phyloP scores from a whole-genome alignment of 2,888 invertebrate genomes.

The Hemaris fuciformis region DNA sequence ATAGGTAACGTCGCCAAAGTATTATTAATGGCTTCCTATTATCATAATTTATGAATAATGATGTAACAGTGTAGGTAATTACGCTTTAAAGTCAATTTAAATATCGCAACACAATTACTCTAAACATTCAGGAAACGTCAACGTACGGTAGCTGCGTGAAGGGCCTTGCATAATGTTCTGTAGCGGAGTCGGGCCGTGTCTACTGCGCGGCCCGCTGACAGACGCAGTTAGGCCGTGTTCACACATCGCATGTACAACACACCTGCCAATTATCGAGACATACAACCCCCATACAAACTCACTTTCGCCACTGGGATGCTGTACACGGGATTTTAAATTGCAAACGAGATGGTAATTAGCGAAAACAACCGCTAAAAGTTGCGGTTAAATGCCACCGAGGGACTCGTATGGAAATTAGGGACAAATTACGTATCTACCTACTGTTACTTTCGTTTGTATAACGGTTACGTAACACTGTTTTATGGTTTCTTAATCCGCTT shows the following conservation, averaged over 20 bases:
- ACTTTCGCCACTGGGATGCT: constrained; percentile 62
- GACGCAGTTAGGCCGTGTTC: constrained; percentile 50
- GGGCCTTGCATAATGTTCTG: constrained; percentile 56
- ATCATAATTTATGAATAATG: constrained; percentile 39
- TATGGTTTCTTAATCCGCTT: constrained; percentile 66
- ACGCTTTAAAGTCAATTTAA: constrained; percentile 48
- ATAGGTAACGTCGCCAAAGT: constrained; percentile 20
- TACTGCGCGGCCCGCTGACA: constrained; percentile 39
- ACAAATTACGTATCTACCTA: constrained; percentile 74
- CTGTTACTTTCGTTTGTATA: constrained; percentile 73
- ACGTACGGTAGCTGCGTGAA: constrained; percentile 43
- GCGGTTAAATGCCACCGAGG: constrained; percentile 63
- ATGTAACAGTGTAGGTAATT: constrained; percentile 44
- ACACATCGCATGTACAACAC: constrained; percentile 52
- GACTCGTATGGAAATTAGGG: constrained; percentile 76
- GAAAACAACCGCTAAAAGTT: constrained; percentile 71
- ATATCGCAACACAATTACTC: constrained; percentile 59
- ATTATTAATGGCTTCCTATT: constrained; percentile 41
- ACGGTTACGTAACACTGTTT: constrained; percentile 64
- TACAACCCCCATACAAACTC: constrained; percentile 57
- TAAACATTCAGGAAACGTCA: constrained; percentile 63
- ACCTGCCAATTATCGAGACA: constrained; percentile 66
- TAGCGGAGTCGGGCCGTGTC: constrained; percentile 27
- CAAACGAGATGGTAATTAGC: constrained; percentile 80
- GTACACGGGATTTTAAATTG: constrained; percentile 70